These are phyloP conservation scores for Heliconius hewitsoni DNA, from an alignment of 1,140 invertebrate species.

Conservation along the genomic window DNA sequence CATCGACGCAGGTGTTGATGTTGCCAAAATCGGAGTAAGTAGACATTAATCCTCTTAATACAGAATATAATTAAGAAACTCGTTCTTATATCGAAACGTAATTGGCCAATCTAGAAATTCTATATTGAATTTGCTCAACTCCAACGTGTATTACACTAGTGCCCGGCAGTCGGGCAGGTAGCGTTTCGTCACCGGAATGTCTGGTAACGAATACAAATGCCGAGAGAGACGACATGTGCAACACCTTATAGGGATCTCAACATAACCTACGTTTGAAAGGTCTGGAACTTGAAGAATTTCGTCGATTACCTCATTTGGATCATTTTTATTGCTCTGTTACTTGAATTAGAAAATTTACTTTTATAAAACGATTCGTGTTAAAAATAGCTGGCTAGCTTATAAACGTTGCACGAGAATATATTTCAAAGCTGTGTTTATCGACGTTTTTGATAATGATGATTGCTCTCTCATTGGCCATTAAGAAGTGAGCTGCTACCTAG, in stretches of 20 bases:
- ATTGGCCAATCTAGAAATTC: slow-evolving; percentile 20
- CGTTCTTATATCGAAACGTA: neutral
- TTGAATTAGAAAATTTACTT: slow-evolving; percentile 19
- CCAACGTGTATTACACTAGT: slow-evolving; percentile 27
- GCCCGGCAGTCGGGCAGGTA: slow-evolving; percentile 31
- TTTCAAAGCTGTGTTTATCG: slow-evolving; percentile 7
- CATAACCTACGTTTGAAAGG: slow-evolving; percentile 37
- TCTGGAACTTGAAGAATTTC: slow-evolving; percentile 46
- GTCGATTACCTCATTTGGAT: slow-evolving; percentile 43
- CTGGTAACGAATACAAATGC: slow-evolving; percentile 39
- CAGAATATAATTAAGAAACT: slow-evolving; percentile 16
- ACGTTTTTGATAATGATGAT: slow-evolving; percentile 15
- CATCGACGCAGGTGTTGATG: neutral
- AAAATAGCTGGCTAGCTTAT: neutral
- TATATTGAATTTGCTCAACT: slow-evolving; percentile 30
- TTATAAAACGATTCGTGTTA: slow-evolving; percentile 1
- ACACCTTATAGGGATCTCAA: slow-evolving; percentile 48
- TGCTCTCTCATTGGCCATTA: slow-evolving; percentile 11
- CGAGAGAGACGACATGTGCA: slow-evolving; percentile 49
- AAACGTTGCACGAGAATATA: slow-evolving; percentile 19
- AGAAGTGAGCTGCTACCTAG: slow-evolving; percentile 9
- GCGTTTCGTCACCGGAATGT: slow-evolving; percentile 42
- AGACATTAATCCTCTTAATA: neutral
- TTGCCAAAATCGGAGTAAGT: neutral
- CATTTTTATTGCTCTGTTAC: slow-evolving; percentile 29